Evolutionary conservation across 1,140 invertebrate genomes (phyloP).

Genomic region (Drosophila sp.): DNA sequence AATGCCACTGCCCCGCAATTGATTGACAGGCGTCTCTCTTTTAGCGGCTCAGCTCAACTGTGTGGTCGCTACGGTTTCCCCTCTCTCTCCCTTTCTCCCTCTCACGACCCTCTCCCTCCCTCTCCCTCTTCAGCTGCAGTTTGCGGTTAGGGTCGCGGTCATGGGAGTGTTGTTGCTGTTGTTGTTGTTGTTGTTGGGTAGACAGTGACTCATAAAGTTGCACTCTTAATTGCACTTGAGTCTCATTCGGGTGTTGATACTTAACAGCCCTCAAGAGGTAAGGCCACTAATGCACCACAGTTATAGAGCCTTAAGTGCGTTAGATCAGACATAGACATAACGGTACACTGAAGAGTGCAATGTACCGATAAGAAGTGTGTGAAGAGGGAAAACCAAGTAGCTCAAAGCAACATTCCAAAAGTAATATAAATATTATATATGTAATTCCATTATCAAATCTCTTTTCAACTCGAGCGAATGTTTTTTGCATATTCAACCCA

Average conservation of each 20-base stretch:
- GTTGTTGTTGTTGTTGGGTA: slow-evolving; percentile 15
- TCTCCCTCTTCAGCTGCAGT: too few species aligned
- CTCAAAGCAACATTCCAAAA: neutral
- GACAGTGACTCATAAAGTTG: slow-evolving; percentile 76
- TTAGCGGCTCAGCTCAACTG: slow-evolving; percentile 2
- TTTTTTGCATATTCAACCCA: too few species aligned
- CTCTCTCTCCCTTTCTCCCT: neutral
- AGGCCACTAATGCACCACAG: slow-evolving; percentile 2
- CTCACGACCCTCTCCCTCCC: too few species aligned
- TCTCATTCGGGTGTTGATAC: slow-evolving; percentile 57
- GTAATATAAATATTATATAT: too few species aligned
- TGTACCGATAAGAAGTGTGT: slow-evolving; percentile 14
- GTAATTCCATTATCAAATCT: too few species aligned
- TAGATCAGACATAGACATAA: slow-evolving; percentile 5
- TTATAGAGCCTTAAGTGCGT: slow-evolving; percentile 16
- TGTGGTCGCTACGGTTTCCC: slow-evolving; percentile 3
- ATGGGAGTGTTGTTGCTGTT: neutral
- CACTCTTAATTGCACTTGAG: slow-evolving; percentile 73
- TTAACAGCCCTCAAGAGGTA: slow-evolving; percentile 43
- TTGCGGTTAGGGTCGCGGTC: neutral
- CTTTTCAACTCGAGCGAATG: too few species aligned
- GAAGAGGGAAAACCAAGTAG: neutral
- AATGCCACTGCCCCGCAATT: slow-evolving; percentile 47
- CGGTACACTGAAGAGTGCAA: slow-evolving; percentile 25
- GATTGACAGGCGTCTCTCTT: slow-evolving; percentile 72